Evolutionary conservation across 2,888 invertebrate species (phyloP), one percentile per base, ranked within the genome.

Genomic region (Drosophila barbarae): DNA sequence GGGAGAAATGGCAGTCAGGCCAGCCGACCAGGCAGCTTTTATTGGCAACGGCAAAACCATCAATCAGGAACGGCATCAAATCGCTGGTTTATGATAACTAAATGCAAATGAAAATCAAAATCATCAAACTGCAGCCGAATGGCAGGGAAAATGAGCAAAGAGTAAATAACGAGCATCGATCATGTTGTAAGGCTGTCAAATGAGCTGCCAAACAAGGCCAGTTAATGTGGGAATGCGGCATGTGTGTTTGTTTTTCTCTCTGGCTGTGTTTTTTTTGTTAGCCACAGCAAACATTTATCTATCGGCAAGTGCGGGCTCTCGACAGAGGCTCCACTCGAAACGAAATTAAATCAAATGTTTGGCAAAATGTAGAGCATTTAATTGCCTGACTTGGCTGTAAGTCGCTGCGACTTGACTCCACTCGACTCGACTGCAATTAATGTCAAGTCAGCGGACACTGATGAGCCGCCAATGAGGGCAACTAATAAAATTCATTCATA

Each of bases 401-500:
- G 60, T 39, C 47, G 21, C 26, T 15, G 18, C 21, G 57, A 58
- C 32, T 38, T 28, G 53, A 65, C 41, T 53, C 18, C 34, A 49
- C 47, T 50, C 35, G 55, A 63, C 64, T 67, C 47, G 56, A 57
- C 49, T 76, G 79, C 84, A 78, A 79, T 84, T 84, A 79, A 82
- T 82, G 84, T 79, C 79, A 82, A 82, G 74, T 71, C 73, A 69
- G 57, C 69, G 59, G 79, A 79, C 79, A 74, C 79, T 79, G 84
- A 79, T 79, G 84, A 79, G 83, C 76, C 76, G 79, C 74, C 85
- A 81, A 83, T 81, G 80, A 83, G 84, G 85, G 83, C 80, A 83
- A 77, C 85, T 81, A 85, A 81, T 81, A 79, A 78, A 86, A 85
- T 78, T 84, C 85, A 84, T 85, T 81, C 82, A 84, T 84, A 85